A percentile compares a stretch with the other conserved stretches of the same genome.
These are phyloP conservation scores for Pinna nobilis DNA, from an alignment of 1,140 invertebrate genomes.

Conservation along the genomic window DNA sequence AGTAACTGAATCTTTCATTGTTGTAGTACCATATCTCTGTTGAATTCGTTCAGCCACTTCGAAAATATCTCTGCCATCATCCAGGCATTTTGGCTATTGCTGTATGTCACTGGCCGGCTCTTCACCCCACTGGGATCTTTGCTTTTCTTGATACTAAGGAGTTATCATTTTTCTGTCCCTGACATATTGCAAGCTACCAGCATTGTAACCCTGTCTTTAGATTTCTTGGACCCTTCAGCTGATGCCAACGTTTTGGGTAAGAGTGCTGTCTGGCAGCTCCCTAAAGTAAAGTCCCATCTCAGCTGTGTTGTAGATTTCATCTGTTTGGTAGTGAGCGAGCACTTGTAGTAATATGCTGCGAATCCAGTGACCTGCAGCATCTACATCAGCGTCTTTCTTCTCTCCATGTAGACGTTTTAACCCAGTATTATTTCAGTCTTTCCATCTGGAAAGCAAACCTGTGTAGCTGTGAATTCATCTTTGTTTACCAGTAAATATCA, in stretches of 20 bases:
- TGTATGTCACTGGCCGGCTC: constrained; percentile 39
- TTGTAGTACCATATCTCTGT: constrained; percentile 36
- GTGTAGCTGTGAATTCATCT: constrained; percentile 60
- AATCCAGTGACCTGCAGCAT: constrained; percentile 32
- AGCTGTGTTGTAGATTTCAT: constrained; percentile 76
- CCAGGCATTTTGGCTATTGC: constrained; percentile 52
- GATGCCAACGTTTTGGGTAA: constrained; percentile 66
- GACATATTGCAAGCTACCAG: too few species aligned
- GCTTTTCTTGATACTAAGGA: too few species aligned
- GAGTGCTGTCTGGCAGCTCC: constrained; percentile 73
- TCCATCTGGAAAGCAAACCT: constrained; percentile 64
- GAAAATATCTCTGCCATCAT: constrained; percentile 49
- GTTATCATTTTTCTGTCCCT: too few species aligned
- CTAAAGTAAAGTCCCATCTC: constrained; percentile 76
- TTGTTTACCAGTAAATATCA: constrained; percentile 39
- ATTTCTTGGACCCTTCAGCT: constrained; percentile 31
- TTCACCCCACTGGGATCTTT: constrained; percentile 20
- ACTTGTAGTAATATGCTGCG: constrained; percentile 30
- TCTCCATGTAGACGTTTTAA: constrained; percentile 45
- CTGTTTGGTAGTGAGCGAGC: constrained; percentile 63
- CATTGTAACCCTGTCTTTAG: too few species aligned
- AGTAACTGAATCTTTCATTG: constrained; percentile 44
- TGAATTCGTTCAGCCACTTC: constrained; percentile 46
- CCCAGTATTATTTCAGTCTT: constrained; percentile 49
- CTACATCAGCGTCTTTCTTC: constrained; percentile 35